phyloP scores from a whole-genome alignment of 2,113 vertebrate species.

The Caloenas nicobarica region DNA sequence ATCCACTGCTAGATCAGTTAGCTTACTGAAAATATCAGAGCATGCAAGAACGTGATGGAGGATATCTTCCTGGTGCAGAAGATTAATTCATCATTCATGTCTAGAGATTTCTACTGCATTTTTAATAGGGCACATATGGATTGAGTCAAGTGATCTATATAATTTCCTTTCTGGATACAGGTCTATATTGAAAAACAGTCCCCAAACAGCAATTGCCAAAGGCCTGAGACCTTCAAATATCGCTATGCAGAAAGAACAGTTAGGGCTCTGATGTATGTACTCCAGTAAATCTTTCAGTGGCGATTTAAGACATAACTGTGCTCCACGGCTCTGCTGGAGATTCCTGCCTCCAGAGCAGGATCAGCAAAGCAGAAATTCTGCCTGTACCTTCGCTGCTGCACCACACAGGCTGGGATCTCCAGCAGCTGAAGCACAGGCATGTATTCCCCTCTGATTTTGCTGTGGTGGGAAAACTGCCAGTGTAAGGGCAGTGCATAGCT shows the following conservation, averaged over 20 bases:
- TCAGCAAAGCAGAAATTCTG: neutral
- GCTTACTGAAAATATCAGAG: neutral
- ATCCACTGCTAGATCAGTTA: neutral
- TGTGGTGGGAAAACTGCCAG: neutral
- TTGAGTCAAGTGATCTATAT: neutral
- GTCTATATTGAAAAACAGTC: neutral
- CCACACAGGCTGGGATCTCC: neutral
- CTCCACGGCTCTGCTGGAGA: neutral
- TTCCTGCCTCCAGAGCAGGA: neutral
- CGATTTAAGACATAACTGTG: neutral
- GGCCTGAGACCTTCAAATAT: neutral
- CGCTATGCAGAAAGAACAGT: neutral
- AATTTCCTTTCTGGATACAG: neutral
- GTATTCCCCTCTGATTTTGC: neutral
- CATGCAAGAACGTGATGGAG: neutral
- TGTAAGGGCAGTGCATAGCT: neutral
- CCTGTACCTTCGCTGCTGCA: neutral
- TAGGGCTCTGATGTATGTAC: neutral
- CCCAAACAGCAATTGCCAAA: neutral
- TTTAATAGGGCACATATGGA: slow-evolving; percentile 9
- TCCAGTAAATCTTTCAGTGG: neutral
- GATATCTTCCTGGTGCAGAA: neutral
- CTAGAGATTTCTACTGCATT: neutral
- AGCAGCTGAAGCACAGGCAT: neutral
- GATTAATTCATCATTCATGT: neutral